A percentile compares a stretch with the other conserved stretches of the same genome.
These are phyloP conservation scores for Xiphorhynchus erythropygius DNA, from an alignment of 2,797 vertebrate species.

Conservation along the genomic window DNA sequence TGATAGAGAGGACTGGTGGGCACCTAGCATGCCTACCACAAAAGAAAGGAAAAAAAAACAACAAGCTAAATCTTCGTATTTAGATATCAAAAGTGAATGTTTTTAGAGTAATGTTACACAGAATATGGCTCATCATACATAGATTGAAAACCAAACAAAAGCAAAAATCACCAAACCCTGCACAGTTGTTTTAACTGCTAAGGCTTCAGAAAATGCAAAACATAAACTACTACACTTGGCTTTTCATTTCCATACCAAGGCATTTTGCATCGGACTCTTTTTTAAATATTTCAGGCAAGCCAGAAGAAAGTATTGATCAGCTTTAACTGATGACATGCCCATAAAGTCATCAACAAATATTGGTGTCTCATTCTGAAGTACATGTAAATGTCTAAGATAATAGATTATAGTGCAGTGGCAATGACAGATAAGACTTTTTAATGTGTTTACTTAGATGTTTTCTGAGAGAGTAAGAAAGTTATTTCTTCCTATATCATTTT, in stretches of 20 bases:
- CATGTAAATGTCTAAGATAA: background rate
- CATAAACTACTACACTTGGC: background rate
- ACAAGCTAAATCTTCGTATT: background rate
- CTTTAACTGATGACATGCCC: background rate
- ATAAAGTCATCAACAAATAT: slow-evolving; percentile 34
- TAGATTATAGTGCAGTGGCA: background rate
- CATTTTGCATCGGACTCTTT: background rate
- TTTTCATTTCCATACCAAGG: background rate
- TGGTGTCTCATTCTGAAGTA: background rate
- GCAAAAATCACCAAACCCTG: background rate
- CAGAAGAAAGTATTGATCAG: slow-evolving; percentile 36
- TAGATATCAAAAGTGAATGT: background rate
- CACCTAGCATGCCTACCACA: background rate
- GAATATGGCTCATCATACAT: background rate
- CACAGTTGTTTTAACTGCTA: background rate
- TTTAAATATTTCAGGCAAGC: background rate
- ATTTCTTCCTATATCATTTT: background rate
- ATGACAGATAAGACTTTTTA: background rate
- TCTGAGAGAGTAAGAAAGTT: background rate
- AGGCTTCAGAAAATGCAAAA: background rate
- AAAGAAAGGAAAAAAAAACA: background rate
- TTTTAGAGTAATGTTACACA: background rate
- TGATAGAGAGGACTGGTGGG: background rate
- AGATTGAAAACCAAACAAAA: background rate
- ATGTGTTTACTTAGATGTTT: background rate